Conservation (phyloP, 2,113 vertebrate species). For the Alexandromys fortis region DNA sequence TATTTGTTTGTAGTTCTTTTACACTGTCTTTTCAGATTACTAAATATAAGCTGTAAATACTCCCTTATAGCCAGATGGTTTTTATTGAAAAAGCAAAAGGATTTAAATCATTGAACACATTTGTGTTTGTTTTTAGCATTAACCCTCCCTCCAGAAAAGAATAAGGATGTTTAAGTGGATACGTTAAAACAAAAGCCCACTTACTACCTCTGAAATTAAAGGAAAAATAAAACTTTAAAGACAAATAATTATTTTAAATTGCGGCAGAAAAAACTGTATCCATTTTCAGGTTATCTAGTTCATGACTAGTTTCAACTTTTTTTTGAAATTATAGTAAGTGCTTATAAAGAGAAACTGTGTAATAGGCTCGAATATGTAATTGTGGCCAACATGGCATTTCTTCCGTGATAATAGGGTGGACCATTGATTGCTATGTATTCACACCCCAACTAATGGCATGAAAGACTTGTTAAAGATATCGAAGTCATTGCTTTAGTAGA, state of each 20-base stretch:
- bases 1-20: not conserved
- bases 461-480: not conserved
- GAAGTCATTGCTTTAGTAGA: not conserved
- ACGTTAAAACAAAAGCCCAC: not conserved
- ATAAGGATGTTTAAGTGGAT: not conserved
- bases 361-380: not conserved
- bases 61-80: not conserved
- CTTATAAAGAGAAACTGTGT: not conserved
- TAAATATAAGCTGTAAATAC: not conserved
- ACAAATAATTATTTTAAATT: conserved; percentile 28
- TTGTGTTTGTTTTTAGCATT: not conserved
- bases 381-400: not conserved
- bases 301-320: not conserved
- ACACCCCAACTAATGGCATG: not conserved
- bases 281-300: conserved; percentile 22
- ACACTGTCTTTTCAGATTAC: not conserved
- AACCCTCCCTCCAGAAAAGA: not conserved
- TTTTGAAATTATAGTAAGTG: not conserved
- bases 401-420: not conserved
- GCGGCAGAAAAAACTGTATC: not conserved
- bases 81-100: conserved; percentile 16
- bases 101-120: not conserved
- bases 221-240: not conserved
- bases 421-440: not conserved
- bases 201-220: not conserved